Percentiles rank a stretch among this genome's conserved stretches.
Conservation (phyloP, 1,140 invertebrate genomes). For the Trichonephila clavata region DNA sequence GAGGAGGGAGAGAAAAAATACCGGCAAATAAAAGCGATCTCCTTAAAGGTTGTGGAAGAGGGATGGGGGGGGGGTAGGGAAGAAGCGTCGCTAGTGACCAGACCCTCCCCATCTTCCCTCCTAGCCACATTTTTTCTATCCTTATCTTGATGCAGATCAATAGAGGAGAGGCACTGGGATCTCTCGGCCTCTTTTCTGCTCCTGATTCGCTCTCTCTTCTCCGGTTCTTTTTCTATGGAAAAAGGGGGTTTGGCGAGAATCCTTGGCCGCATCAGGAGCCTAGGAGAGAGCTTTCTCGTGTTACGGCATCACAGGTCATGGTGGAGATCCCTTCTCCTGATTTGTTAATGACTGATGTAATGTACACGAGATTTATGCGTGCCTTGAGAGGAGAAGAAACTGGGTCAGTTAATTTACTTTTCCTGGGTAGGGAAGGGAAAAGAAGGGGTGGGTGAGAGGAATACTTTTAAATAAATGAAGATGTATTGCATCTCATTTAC, state of each 20-base stretch:
- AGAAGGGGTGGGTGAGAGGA: neutral
- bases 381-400: neutral
- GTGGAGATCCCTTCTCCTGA: constrained; percentile 35
- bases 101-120: neutral
- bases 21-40: constrained; percentile 35
- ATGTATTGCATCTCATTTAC: neutral
- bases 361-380: constrained; percentile 30
- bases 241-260: neutral
- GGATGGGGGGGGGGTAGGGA: neutral
- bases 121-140: neutral
- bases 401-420: constrained; percentile 44
- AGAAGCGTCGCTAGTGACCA: constrained; percentile 35
- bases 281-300: constrained; percentile 37
- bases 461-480: neutral
- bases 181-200: neutral
- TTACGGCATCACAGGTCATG: constrained; percentile 14
- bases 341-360: constrained; percentile 56
- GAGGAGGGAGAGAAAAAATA: neutral
- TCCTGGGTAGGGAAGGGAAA: neutral
- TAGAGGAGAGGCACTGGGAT: constrained; percentile 12
- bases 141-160: constrained; percentile 26
- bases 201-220: constrained; percentile 11
- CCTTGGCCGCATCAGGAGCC: neutral
- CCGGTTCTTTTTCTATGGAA: neutral
- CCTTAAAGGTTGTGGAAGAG: neutral